Percentiles rank a stretch among this genome's conserved stretches.
Evolutionary conservation across 2,888 invertebrate genomes (phyloP).

Genomic region (Chironomus tentans): DNA sequence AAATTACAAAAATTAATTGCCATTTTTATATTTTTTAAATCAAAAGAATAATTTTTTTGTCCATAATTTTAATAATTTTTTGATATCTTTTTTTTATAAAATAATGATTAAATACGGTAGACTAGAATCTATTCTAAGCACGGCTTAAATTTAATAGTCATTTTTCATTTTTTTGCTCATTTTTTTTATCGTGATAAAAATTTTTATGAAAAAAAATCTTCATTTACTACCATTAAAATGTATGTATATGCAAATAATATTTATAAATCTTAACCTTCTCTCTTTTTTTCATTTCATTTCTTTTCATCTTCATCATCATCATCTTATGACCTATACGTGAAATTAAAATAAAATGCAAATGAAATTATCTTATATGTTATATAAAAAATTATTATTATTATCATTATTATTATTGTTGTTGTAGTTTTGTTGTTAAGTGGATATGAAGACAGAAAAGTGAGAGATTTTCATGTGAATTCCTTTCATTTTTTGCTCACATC

Average conservation of each 20-base stretch:
- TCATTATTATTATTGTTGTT: background rate
- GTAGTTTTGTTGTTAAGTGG: background rate
- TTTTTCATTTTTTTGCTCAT: background rate
- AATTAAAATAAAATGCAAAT: conserved; percentile 9
- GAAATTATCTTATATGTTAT: background rate
- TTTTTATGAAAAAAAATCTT: too few species aligned
- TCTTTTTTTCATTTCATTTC: conserved; percentile 22
- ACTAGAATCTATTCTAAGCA: conserved; percentile 33
- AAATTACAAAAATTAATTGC: background rate
- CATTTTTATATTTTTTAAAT: background rate
- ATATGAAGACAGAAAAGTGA: background rate
- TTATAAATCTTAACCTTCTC: background rate
- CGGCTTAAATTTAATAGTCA: conserved; percentile 29
- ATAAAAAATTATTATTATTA: background rate
- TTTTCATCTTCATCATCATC: background rate
- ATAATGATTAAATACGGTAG: conserved; percentile 29
- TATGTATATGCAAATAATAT: too few species aligned
- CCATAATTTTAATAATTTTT: conserved; percentile 7
- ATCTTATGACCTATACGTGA: background rate
- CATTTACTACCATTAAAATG: conserved; percentile 15
- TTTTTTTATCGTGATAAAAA: background rate
- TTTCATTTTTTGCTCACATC: too few species aligned
- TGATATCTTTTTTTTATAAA: background rate
- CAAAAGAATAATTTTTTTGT: background rate
- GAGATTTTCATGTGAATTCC: too few species aligned